Conservation (phyloP, 2,888 invertebrate species). For the Yponomeuta cagnagella region DNA sequence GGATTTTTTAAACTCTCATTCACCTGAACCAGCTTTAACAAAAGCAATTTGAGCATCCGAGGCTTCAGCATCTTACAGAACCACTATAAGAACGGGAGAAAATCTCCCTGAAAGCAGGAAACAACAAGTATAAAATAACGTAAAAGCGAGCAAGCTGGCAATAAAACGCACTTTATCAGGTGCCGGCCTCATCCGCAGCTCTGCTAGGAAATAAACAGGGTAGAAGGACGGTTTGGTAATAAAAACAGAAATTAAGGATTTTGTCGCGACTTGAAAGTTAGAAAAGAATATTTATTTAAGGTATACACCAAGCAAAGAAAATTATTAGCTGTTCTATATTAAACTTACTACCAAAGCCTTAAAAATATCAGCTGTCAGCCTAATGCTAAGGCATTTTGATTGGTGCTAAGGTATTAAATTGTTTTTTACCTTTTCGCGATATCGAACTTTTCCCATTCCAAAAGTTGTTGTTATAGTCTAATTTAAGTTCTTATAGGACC, state of each 20-base stretch:
- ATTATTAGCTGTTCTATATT: too few species aligned
- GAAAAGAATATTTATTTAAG: neutral
- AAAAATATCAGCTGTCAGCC: too few species aligned
- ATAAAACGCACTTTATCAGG: slow-evolving; percentile 76
- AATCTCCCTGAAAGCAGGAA: neutral
- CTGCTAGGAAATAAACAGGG: neutral
- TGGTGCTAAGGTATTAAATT: too few species aligned
- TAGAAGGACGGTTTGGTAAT: neutral
- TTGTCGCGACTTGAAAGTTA: neutral
- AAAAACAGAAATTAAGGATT: neutral
- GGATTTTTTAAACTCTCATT: neutral
- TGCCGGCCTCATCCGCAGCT: slow-evolving; percentile 21
- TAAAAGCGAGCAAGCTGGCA: slow-evolving; percentile 55
- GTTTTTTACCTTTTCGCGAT: too few species aligned
- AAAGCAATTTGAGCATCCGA: neutral
- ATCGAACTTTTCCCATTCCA: too few species aligned
- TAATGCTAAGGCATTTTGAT: too few species aligned
- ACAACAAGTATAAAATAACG: neutral
- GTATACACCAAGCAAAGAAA: too few species aligned
- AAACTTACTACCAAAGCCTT: too few species aligned
- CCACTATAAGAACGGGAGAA: neutral
- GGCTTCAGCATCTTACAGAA: neutral
- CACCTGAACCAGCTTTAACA: neutral
- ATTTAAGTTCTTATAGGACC: too few species aligned
- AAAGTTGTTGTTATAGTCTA: too few species aligned